Evolutionary conservation across 2,888 invertebrate species (phyloP).

Genomic region (Chouioia cunea): DNA sequence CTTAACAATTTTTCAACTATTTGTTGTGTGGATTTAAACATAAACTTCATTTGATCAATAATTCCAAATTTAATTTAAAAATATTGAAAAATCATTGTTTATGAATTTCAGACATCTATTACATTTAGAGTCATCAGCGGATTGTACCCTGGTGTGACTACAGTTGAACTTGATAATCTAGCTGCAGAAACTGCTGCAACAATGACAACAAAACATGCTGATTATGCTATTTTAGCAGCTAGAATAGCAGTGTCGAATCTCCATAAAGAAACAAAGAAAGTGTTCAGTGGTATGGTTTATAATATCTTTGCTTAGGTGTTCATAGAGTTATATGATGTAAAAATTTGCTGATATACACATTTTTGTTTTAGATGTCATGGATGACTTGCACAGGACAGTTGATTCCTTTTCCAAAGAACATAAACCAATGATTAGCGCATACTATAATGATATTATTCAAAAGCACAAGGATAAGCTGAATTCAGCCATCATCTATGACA

Average conservation of each 20-base stretch:
- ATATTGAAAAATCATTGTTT: not conserved
- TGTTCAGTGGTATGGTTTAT: conserved; percentile 81
- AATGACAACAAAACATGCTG: conserved; percentile 97
- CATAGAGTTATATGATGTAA: not conserved
- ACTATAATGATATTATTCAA: conserved; percentile 84
- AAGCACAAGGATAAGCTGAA: conserved; percentile 91
- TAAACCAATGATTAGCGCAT: conserved; percentile 89
- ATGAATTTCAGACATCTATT: conserved; percentile 76
- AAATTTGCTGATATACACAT: not conserved
- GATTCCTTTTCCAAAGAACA: conserved; percentile 80
- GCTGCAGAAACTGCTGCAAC: conserved; percentile 99
- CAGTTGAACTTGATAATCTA: conserved; percentile 95
- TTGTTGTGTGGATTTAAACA: too few relatives aligned
- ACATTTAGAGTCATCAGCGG: conserved; percentile 95
- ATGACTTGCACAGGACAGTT: conserved; percentile 83
- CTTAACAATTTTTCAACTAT: not conserved
- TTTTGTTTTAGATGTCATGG: conserved; percentile 82
- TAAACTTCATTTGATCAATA: too few relatives aligned
- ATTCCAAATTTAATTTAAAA: conserved; percentile 24
- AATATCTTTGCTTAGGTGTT: not conserved
- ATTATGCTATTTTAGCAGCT: conserved; percentile 91
- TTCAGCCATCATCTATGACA: conserved; percentile 95
- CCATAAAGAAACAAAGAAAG: conserved; percentile 97
- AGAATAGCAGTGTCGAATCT: conserved; percentile 96
- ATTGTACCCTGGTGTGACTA: conserved; percentile 95